Evolutionary conservation across 1,140 invertebrate genomes (phyloP), one percentile per base, ranked within the genome.

Genomic region (Antheraea pernyi): DNA sequence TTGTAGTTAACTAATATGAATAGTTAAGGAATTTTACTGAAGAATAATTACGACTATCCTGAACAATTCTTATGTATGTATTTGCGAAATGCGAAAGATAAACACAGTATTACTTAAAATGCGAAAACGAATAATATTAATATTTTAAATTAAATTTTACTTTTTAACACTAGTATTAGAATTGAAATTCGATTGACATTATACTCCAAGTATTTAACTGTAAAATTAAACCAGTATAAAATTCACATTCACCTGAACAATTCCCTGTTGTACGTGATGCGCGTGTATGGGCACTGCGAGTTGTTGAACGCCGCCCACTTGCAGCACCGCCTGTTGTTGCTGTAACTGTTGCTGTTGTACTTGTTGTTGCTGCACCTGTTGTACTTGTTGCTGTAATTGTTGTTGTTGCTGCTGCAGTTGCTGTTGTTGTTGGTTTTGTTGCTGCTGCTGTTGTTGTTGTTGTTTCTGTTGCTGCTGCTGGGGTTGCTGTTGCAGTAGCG

Each of bases 261-360:
- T 78, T 8, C 78, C 80, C 62, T 86, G 86, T 62, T 82, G 85
- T 62, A 91, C 76, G 36, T 91, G 90, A 65, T 85, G 87, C 30
- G 83, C 81, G 74, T 92, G 90, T 75, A 92, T 85, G 16, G 90
- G 90, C 71, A 93, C 82, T 0, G 88, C 81, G 2, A 92, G 82
- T 73, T 91, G 91, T 69, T 91, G 91, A 71, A 90, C 85, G 74
- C 82, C 78, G 73, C 88, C 85, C 70, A 89, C 87, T 67, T 88
- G 87, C 79, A 90, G 65, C 72, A 87, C 85, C 16, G 82, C 80
- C 72, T 88, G 88, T 65, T 91, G 89, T 59, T 89, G 79, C 66
- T 81, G 69, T 58, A 82, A 77, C 46, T 81, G 81, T 37, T 89
- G 87, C n/a, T 82, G 82, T 53, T 78, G 79, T 13, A 77, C 78